These are phyloP conservation scores for Benthosema pterotum DNA, from an alignment of 2,797 vertebrate species.

Conservation along the genomic window DNA sequence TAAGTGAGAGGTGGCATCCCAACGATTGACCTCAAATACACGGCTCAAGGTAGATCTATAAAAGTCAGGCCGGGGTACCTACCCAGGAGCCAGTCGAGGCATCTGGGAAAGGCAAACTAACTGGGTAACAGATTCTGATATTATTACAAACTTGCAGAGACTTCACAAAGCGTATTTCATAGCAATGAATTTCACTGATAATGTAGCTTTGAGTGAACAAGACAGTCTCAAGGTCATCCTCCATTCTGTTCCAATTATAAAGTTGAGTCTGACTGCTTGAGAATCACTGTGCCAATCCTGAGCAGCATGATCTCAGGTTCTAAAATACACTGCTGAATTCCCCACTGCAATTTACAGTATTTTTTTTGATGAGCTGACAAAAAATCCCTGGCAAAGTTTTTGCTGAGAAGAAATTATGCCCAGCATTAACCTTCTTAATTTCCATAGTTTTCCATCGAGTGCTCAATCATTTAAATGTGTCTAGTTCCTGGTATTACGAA, in stretches of 20 bases:
- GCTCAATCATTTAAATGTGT: neutral
- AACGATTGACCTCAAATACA: no score
- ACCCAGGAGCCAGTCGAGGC: no score
- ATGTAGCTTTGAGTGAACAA: neutral
- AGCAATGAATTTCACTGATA: neutral
- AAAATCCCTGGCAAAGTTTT: neutral
- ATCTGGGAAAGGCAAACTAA: no score
- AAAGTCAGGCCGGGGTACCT: no score
- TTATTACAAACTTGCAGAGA: no score
- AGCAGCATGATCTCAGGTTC: neutral
- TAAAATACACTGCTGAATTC: neutral
- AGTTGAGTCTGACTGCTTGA: neutral
- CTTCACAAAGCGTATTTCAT: no score
- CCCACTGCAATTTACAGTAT: neutral
- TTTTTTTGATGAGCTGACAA: neutral
- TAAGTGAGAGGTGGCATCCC: no score
- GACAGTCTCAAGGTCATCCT: neutral
- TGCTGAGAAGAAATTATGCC: neutral
- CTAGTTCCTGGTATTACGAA: neutral
- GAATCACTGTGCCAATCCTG: neutral
- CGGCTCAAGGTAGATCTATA: no score
- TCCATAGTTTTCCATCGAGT: neutral
- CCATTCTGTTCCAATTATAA: neutral
- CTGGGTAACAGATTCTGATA: no score
- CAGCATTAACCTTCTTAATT: constrained; percentile 1